phyloP scores from a whole-genome alignment of 2,113 vertebrate species.

The Rhinolophus sinicus region DNA sequence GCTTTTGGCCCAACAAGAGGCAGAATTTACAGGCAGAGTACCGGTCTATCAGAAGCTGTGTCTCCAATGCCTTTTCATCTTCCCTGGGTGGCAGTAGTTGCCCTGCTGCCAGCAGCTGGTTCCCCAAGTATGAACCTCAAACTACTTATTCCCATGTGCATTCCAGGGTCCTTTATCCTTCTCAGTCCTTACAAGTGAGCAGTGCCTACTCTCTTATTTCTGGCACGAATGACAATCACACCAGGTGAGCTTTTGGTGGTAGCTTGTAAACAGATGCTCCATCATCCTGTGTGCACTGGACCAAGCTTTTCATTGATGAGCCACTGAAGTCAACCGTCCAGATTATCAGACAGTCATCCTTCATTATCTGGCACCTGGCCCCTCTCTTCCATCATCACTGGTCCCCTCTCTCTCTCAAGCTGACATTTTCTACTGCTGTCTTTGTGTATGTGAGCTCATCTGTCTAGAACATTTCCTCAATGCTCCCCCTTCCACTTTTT shows the following conservation, averaged over 20 bases:
- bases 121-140: neutral
- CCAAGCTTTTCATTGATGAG: neutral
- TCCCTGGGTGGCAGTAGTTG: neutral
- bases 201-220: conserved; percentile 43
- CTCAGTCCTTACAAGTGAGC: neutral
- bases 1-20: neutral
- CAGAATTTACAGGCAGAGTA: neutral
- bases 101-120: neutral
- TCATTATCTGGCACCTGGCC: neutral
- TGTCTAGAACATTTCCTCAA: neutral
- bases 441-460: neutral
- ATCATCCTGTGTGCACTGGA: neutral
- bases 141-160: neutral
- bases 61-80: neutral
- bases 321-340: neutral
- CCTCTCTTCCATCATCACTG: neutral
- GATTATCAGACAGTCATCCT: neutral
- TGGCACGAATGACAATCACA: conserved; percentile 35
- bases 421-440: neutral
- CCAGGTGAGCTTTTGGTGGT: neutral
- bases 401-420: neutral
- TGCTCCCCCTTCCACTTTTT: neutral
- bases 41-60: neutral
- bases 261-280: neutral
- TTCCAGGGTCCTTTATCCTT: neutral